These are phyloP conservation scores for Gallinago undulata DNA, from an alignment of 2,113 vertebrate species.

Conservation along the genomic window DNA sequence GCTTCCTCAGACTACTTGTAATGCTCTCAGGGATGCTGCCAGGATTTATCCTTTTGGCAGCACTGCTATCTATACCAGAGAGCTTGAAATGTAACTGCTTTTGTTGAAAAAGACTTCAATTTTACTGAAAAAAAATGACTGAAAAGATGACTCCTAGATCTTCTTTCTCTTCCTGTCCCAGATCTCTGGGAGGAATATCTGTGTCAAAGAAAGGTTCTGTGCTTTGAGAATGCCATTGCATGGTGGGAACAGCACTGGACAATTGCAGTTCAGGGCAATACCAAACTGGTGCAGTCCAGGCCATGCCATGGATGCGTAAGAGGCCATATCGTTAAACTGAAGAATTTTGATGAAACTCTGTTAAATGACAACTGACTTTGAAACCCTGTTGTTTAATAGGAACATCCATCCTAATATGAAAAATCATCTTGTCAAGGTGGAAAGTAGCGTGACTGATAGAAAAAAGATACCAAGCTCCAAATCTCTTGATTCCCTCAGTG, in stretches of 20 bases:
- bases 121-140: neutral
- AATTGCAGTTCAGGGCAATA: neutral
- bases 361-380: neutral
- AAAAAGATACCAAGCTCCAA: neutral
- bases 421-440: neutral
- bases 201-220: neutral
- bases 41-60: neutral
- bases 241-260: neutral
- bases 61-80: neutral
- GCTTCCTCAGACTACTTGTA: neutral
- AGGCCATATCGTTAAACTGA: neutral
- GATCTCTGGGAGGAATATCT: neutral
- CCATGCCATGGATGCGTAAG: fast-evolving
- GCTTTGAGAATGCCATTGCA: neutral
- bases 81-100: neutral
- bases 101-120: neutral
- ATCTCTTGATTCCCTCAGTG: neutral
- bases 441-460: neutral
- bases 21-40: neutral
- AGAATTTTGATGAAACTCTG: neutral
- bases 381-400: neutral
- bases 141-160: no score
- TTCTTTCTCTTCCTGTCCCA: neutral
- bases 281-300: neutral
- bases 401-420: neutral